A percentile compares a stretch with the other conserved stretches of the same genome.
Conservation (phyloP, 2,888 invertebrate species). For the Loripinus fragilis region DNA sequence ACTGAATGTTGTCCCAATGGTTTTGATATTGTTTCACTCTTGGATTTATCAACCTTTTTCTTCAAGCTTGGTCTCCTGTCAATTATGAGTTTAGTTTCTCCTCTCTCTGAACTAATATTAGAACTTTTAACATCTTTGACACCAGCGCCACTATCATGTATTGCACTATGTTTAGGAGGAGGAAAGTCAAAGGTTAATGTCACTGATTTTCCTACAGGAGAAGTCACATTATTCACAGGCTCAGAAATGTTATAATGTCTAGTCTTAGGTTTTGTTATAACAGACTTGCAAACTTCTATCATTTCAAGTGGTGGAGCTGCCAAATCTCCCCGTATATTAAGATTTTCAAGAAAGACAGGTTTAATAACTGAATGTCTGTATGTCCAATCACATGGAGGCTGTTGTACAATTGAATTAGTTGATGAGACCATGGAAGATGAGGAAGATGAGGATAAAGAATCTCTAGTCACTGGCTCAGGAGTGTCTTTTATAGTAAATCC, state of each 20-base stretch:
- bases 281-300: slow-evolving; percentile 59
- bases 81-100: slow-evolving; percentile 59
- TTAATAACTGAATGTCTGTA: slow-evolving; percentile 54
- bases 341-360: slow-evolving; percentile 56
- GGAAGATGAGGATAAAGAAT: slow-evolving; percentile 52
- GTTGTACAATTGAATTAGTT: background rate
- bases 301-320: slow-evolving; percentile 65
- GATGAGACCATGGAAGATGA: slow-evolving; percentile 42
- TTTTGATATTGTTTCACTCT: slow-evolving; percentile 15
- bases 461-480: slow-evolving; percentile 48
- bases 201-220: background rate
- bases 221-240: slow-evolving; percentile 18
- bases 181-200: slow-evolving; percentile 9
- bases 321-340: slow-evolving; percentile 54
- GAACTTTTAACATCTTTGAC: no score
- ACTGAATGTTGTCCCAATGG: background rate
- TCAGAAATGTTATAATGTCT: slow-evolving; percentile 2
- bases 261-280: slow-evolving; percentile 21
- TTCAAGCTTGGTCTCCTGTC: slow-evolving; percentile 60
- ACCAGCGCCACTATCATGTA: no score
- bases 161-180: background rate
- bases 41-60: slow-evolving; percentile 41
- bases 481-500: slow-evolving; percentile 46
- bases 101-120: slow-evolving; percentile 57
- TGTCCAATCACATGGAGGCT: slow-evolving; percentile 11